phyloP scores from a whole-genome alignment of 2,797 vertebrate species.

The Enteromius afrohamiltoni region DNA sequence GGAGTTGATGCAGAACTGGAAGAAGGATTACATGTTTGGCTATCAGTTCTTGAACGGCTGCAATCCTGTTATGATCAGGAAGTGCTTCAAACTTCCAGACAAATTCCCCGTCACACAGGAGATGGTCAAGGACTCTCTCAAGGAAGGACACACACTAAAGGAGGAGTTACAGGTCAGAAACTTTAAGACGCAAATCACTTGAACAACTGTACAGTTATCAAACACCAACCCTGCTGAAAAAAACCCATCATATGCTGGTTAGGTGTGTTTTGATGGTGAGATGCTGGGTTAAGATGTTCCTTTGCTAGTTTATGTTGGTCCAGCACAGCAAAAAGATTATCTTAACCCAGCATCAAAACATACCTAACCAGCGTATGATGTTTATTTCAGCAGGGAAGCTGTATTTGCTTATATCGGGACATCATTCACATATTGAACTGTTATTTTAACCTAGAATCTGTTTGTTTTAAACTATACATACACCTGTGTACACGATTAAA shows the following conservation, averaged over 20 bases:
- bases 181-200: neutral
- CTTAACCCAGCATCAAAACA: too few relatives aligned
- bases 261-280: too few relatives aligned
- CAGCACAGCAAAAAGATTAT: too few relatives aligned
- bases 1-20: too few relatives aligned
- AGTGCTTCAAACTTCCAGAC: conserved; percentile 85
- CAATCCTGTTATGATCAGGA: conserved; percentile 51
- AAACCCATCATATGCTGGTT: too few relatives aligned
- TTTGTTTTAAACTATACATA: neutral
- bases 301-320: too few relatives aligned
- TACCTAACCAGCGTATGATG: too few relatives aligned
- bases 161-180: conserved; percentile 86
- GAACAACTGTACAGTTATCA: neutral
- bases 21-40: too few relatives aligned
- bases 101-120: conserved; percentile 90
- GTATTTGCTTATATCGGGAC: neutral
- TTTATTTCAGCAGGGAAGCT: too few relatives aligned
- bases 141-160: conserved; percentile 87
- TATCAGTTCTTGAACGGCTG: too few relatives aligned
- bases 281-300: too few relatives aligned
- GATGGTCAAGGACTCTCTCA: conserved; percentile 90
- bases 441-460: neutral
- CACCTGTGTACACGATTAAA: conserved; percentile 57
- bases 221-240: too few relatives aligned
- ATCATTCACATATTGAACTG: neutral